Evolutionary conservation across 2,888 invertebrate genomes (phyloP).

Genomic region (Chamaedrilus cognettii): DNA sequence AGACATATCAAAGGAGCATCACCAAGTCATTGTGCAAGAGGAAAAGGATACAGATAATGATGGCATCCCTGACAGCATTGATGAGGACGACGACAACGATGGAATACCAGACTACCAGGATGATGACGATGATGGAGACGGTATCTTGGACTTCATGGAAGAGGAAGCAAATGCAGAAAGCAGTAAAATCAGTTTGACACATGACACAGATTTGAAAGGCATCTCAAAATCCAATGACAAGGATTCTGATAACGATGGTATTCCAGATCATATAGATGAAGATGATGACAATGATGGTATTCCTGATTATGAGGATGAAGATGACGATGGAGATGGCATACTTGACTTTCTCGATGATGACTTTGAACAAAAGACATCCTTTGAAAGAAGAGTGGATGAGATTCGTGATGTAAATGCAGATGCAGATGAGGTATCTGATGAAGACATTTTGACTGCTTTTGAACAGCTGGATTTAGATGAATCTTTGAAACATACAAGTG

Average conservation of each 20-base stretch:
- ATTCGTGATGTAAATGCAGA: too few relatives aligned
- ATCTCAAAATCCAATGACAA: constrained; percentile 31
- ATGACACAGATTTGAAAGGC: not conserved
- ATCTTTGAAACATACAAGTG: not conserved
- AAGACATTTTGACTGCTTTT: too few relatives aligned
- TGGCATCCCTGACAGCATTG: constrained; percentile 32
- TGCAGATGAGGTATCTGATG: too few relatives aligned
- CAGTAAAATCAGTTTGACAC: not conserved
- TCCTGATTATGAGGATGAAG: constrained; percentile 25
- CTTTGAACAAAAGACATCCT: not conserved
- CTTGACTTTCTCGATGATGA: constrained; percentile 30
- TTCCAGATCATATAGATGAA: constrained; percentile 32
- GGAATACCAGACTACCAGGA: constrained; percentile 37
- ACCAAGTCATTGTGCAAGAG: too few relatives aligned
- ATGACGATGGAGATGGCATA: constrained; percentile 47
- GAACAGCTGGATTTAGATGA: not conserved
- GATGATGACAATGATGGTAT: constrained; percentile 35
- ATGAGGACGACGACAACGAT: constrained; percentile 23
- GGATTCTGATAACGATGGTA: constrained; percentile 24
- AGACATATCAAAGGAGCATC: too few relatives aligned
- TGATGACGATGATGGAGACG: constrained; percentile 35
- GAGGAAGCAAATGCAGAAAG: constrained; percentile 31
- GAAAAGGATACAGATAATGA: constrained; percentile 10
- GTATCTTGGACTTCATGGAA: constrained; percentile 33
- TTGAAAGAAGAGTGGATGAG: too few relatives aligned